Conservation (phyloP, 2,888 invertebrate genomes). For the Athalia cordata region DNA sequence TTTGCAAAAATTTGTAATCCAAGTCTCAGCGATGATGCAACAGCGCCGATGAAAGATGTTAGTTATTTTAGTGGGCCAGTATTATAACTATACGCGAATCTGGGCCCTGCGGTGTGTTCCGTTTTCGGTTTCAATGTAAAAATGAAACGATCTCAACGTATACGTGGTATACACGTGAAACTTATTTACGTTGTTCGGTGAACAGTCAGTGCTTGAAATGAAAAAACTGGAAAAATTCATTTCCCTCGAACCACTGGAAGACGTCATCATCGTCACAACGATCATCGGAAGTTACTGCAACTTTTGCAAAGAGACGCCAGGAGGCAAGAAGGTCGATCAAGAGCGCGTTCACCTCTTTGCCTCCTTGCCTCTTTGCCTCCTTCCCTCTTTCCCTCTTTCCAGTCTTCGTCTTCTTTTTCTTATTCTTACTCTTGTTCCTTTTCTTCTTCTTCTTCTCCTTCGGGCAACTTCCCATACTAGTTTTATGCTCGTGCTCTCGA, state of each 20-base stretch:
- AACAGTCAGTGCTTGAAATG: conserved; percentile 50
- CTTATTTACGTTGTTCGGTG: conserved; percentile 10
- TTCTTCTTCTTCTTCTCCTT: no score
- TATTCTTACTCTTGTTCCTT: no score
- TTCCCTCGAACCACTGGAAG: conserved; percentile 56
- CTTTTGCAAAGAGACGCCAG: not conserved
- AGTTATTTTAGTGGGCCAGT: not conserved
- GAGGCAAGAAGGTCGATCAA: conserved; percentile 58
- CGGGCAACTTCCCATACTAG: no score
- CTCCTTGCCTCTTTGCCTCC: conserved; percentile 33
- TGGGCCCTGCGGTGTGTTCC: not conserved
- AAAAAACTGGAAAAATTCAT: conserved; percentile 68
- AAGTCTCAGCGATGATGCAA: no score
- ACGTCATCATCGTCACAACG: not conserved
- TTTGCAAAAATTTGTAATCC: not conserved
- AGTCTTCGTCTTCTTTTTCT: no score
- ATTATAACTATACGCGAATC: not conserved
- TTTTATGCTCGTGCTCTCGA: no score
- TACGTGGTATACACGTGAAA: no score
- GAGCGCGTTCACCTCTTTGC: conserved; percentile 42
- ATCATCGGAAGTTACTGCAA: not conserved
- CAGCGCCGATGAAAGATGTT: no score
- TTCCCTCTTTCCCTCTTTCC: conserved; percentile 32
- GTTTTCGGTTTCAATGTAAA: conserved; percentile 21
- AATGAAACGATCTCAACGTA: not conserved